Base-by-base conservation (phyloP, 2,888 invertebrate genomes). In the Molanna angustata region DNA sequence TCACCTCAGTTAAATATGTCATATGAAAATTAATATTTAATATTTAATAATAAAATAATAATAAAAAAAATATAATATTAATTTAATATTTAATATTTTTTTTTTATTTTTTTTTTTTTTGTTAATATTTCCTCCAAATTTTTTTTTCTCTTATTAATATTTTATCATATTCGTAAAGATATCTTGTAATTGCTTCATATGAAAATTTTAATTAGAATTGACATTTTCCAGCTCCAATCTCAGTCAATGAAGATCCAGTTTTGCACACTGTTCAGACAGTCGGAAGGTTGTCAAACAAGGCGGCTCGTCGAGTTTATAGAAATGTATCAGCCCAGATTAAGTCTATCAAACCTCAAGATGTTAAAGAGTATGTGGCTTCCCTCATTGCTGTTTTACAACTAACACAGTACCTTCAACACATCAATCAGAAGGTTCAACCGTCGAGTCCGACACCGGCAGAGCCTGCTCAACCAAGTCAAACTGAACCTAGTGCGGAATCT, bases 201-300 rank as follows among this genome's bases (percentile, higher is more conserved):
- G n/a, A n/a, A n/a, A n/a, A n/a, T n/a, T n/a, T n/a, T n/a, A n/a
- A n/a, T n/a, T n/a, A n/a, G n/a, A n/a, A n/a, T n/a, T n/a, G n/a
- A n/a, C n/a, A 50, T 42, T 27, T 72, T 73, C 31, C 66, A 85
- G 86, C 77, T 61, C 75, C 85, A 62, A 78, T 79, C 62, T 65
- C 80, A 44, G 74, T 74, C 47, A 76, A 72, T 60, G 77, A 76
- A 59, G 86, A 87, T 69, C 85, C 85, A 48, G 82, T 85, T 14
- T 67, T 85, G 59, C 85, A 85, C 70, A 83, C 86, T 1, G 78
- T 85, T 60, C 85, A 86, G 73, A 86, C 85, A 0, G 84, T 87
- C 53, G 86, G 86, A 14, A 74, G 83, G 14, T 75, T 87, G 61
- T 86, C 86, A 62, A 80, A 84, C 52, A 86, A 86, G 68, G 82